phyloP scores from a whole-genome alignment of 2,113 vertebrate genomes.

The Colistium nudipinnis region DNA sequence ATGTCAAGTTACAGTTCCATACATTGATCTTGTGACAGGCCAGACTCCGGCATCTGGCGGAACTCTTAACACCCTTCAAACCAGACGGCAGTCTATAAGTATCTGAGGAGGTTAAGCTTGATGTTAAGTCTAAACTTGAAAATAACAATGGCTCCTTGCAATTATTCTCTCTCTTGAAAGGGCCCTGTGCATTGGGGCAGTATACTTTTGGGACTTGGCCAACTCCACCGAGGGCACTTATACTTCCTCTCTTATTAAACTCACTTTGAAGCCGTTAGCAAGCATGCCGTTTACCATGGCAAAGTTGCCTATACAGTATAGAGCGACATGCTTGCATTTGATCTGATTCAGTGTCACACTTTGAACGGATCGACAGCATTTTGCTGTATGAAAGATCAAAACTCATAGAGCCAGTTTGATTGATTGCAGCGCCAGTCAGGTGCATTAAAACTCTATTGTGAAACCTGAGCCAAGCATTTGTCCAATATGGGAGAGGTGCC shows the following conservation, averaged over 20 bases:
- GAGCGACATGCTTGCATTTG: background rate
- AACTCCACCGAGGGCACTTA: background rate
- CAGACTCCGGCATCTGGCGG: background rate
- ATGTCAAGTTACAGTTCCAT: constrained; percentile 9
- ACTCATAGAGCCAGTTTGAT: background rate
- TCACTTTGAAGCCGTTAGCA: background rate
- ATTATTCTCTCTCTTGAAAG: constrained; percentile 1
- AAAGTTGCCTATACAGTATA: background rate
- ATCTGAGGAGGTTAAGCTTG: constrained; percentile 3
- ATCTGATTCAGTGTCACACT: background rate
- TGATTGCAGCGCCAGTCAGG: constrained; percentile 5
- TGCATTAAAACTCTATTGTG: too few species aligned
- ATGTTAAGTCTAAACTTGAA: constrained; percentile 43
- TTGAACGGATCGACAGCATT: background rate
- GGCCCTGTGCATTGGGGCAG: background rate
- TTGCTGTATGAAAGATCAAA: background rate
- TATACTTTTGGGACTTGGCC: background rate
- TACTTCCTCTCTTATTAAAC: constrained; percentile 17
- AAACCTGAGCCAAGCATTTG: too few species aligned
- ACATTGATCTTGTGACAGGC: constrained; percentile 19
- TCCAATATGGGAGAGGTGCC: too few species aligned
- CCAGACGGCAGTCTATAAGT: background rate
- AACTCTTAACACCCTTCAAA: constrained; percentile 31
- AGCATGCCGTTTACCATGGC: background rate
- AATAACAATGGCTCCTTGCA: constrained; percentile 11